These are phyloP conservation scores for Drosophila acutilabella DNA, from an alignment of 2,888 invertebrate genomes.

Conservation along the genomic window DNA sequence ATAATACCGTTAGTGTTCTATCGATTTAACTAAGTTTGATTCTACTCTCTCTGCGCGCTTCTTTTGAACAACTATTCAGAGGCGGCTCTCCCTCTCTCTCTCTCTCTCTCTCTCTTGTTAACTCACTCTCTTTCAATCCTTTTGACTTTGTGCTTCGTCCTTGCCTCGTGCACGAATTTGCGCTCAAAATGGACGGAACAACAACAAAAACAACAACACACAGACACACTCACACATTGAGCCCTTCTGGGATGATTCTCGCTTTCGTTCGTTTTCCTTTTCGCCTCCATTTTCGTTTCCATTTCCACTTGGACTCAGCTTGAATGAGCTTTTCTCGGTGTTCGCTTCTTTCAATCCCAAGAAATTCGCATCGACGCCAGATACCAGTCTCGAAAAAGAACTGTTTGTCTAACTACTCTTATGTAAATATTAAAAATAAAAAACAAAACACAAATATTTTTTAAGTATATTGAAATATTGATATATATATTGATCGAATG, in stretches of 20 bases:
- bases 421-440: conserved; percentile 64
- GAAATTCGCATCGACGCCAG: conserved; percentile 50
- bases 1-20: conserved; percentile 66
- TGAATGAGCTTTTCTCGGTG: conserved; percentile 46
- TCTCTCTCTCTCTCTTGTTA: conserved; percentile 5
- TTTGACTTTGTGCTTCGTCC: conserved; percentile 76
- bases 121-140: conserved; percentile 24
- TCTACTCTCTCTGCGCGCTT: conserved; percentile 4
- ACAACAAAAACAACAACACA: conserved; percentile 9
- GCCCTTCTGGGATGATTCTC: conserved; percentile 67
- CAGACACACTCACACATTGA: conserved; percentile 1
- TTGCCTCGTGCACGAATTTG: conserved; percentile 64
- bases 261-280: conserved; percentile 62
- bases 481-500: conserved; percentile 3
- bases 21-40: conserved; percentile 69
- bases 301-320: conserved; percentile 67
- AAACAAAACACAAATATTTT: background rate
- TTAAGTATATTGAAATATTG: background rate
- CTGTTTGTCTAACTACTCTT: conserved; percentile 41
- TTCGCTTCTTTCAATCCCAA: conserved; percentile 35
- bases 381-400: conserved; percentile 15
- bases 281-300: conserved; percentile 52
- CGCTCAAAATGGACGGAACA: conserved; percentile 43
- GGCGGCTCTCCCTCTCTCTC: conserved; percentile 14
- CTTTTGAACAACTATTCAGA: too few species aligned